Percentiles rank a stretch among this genome's conserved stretches.
These are phyloP conservation scores for Potorous gilbertii DNA, from an alignment of 2,797 vertebrate species.

Conservation along the genomic window DNA sequence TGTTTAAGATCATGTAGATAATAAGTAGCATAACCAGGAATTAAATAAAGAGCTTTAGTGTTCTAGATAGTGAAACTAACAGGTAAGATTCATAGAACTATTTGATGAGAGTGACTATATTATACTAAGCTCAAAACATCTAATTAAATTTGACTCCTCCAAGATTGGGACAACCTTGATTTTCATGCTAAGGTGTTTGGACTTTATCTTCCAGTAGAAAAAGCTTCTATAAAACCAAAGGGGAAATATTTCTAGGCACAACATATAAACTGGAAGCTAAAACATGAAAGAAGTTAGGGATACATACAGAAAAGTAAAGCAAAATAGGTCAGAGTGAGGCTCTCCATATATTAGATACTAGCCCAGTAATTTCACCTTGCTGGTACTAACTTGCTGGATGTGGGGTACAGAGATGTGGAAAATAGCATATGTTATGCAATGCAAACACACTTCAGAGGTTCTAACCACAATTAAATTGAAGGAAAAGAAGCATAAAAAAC, in stretches of 20 bases:
- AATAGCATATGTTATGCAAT: background rate
- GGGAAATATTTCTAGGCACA: constrained; percentile 30
- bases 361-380: background rate
- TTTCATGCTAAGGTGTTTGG: background rate
- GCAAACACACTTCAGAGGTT: background rate
- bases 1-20: background rate
- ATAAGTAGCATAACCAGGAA: background rate
- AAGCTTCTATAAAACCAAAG: background rate
- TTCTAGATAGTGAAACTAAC: background rate
- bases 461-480: background rate
- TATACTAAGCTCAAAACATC: constrained; percentile 22
- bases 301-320: background rate
- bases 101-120: constrained; percentile 13
- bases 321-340: background rate
- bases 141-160: constrained; percentile 1
- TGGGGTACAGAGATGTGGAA: background rate
- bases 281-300: background rate
- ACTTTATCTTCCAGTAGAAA: background rate
- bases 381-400: background rate
- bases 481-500: background rate
- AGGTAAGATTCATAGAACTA: background rate
- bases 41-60: background rate
- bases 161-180: background rate
- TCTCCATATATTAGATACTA: background rate
- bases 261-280: background rate